phyloP scores from a whole-genome alignment of 2,888 invertebrate genomes.

The Serripes groenlandicus region DNA sequence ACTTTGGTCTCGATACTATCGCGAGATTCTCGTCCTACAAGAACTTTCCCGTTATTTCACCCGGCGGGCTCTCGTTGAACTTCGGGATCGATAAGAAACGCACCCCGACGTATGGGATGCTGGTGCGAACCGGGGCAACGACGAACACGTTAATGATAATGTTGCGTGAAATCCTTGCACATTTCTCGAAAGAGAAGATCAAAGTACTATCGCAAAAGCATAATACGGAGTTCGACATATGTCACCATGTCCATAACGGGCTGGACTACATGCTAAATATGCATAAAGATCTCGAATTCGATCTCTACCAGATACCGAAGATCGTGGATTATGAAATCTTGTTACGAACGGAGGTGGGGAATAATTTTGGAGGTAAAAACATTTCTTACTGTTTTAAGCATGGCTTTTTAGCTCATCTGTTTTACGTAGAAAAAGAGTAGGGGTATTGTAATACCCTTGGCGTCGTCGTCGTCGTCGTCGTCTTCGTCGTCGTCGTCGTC shows the following conservation, averaged over 20 bases:
- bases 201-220: conserved; percentile 55
- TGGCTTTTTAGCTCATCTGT: too few relatives aligned
- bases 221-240: conserved; percentile 39
- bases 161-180: conserved; percentile 11
- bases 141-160: conserved; percentile 17
- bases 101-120: conserved; percentile 25
- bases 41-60: conserved; percentile 51
- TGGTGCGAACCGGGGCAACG: conserved; percentile 48
- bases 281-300: conserved; percentile 41
- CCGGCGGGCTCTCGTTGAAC: conserved; percentile 51
- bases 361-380: conserved; percentile 51
- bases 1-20: conserved; percentile 34
- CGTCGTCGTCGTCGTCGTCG: too few relatives aligned
- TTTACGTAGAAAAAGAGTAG: too few relatives aligned
- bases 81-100: conserved; percentile 50
- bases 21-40: conserved; percentile 46
- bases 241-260: conserved; percentile 29
- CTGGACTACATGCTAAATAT: conserved; percentile 38
- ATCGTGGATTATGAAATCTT: conserved; percentile 10
- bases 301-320: conserved; percentile 35
- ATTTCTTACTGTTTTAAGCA: too few relatives aligned
- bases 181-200: conserved; percentile 22
- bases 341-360: conserved; percentile 45
- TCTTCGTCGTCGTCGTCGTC: too few relatives aligned
- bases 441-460: too few relatives aligned